Evolutionary conservation across 2,113 vertebrate species (phyloP).

Genomic region (Bubo bubo): DNA sequence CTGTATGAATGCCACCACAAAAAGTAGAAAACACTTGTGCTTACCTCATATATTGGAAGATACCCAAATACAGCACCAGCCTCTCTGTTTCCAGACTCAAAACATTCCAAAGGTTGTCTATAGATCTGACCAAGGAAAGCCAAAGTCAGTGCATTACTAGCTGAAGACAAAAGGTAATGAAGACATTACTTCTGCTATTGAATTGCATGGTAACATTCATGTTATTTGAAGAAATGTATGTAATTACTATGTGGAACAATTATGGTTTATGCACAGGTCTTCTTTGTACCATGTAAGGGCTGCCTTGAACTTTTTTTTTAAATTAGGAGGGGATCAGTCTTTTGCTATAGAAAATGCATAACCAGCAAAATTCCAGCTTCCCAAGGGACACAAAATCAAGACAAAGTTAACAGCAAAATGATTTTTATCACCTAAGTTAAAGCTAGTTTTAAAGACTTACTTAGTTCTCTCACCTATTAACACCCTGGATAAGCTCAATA

Average conservation of each 20-base stretch:
- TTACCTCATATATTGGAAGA: conserved; percentile 74
- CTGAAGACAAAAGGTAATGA: background rate
- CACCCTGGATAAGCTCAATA: background rate
- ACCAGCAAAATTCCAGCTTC: background rate
- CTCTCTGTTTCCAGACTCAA: conserved; percentile 46
- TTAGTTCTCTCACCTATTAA: background rate
- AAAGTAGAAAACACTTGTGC: background rate
- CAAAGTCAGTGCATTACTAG: conserved; percentile 15
- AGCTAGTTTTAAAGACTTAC: background rate
- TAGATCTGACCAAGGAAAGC: conserved; percentile 41
- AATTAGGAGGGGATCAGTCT: background rate
- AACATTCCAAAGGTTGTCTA: conserved; percentile 44
- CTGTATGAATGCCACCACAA: background rate
- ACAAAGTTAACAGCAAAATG: background rate
- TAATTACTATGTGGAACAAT: background rate
- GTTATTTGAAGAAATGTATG: background rate
- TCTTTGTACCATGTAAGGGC: background rate
- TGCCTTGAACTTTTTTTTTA: background rate
- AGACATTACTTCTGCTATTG: background rate
- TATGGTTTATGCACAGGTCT: background rate
- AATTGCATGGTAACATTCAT: background rate
- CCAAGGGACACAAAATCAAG: background rate
- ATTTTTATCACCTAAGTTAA: background rate
- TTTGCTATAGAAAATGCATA: background rate
- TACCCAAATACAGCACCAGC: conserved; percentile 65